Evolutionary conservation across 2,113 vertebrate genomes (phyloP), one percentile per base, ranked within the genome.

Genomic region (Hylia prasina): DNA sequence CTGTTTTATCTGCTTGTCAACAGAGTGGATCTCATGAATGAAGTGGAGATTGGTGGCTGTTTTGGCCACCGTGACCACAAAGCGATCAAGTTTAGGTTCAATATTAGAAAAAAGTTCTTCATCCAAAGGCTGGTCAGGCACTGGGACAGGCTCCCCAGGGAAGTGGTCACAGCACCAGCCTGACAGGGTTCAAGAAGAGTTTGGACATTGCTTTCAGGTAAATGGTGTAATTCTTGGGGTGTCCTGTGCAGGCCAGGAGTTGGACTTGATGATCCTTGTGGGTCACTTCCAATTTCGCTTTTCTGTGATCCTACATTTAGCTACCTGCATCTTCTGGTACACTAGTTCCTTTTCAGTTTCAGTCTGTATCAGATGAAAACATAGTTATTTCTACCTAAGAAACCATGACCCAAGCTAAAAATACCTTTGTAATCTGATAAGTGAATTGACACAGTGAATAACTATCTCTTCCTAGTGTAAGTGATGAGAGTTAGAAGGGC

Each of bases 1-100:
- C 9, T 69, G 20, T 25, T 60, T 60, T 35, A 24, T 42, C 27
- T 82, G 66, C 45, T 61, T 71, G 22, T 44, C 47, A 71, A 61
- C 27, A 71, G 47, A 44, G 33, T 37, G 17, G 31, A 37, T 53
- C 33, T 53, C 27, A 37, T 21, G 3, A 45, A 25, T 30, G 24
- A 58, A 58, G 35, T 16, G 48, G 17, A 53, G 39, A 53, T 37
- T 27, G 33, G 18, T 54, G n/a, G 39, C 33, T 22, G 3, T 39
- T 63, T 72, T 33, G 33, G 22, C 57, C 39, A 63, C 27, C 45
- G n/a, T 33, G 68, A 63, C 9, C 27, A 45, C 0, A 0, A 45
- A 37, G 27, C 0, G 0, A 44, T 63, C 0, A 1, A 83, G 35
- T 50, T n/a, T 66, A 58, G 13, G 13, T 2, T 58, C 16, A 6